These are phyloP conservation scores for Pipistrellus pygmaeus DNA, from an alignment of 2,797 vertebrate species.

Conservation along the genomic window DNA sequence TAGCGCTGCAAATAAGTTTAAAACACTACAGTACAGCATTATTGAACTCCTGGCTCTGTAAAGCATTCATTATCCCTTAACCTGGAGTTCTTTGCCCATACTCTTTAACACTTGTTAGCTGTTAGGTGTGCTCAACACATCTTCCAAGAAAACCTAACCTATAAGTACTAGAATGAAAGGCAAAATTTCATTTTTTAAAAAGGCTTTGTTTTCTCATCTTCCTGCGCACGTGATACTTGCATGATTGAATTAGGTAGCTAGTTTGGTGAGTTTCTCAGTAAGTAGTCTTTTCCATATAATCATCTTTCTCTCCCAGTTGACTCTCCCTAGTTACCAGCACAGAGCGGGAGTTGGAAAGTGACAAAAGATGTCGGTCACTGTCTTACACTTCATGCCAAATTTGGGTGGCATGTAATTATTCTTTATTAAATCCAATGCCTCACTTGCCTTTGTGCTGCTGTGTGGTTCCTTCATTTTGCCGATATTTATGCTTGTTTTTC, in stretches of 20 bases:
- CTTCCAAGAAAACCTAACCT: background rate
- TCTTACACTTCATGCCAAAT: slow-evolving; percentile 43
- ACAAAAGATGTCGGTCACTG: background rate
- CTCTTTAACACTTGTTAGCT: background rate
- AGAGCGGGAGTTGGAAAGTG: background rate
- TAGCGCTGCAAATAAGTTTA: background rate
- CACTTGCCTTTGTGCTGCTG: slow-evolving; percentile 60
- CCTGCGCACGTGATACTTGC: slow-evolving; percentile 56
- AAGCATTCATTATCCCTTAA: slow-evolving; percentile 32
- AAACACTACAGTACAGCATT: background rate
- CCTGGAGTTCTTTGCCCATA: slow-evolving; percentile 29
- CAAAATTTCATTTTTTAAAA: background rate
- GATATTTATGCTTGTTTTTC: slow-evolving; percentile 64
- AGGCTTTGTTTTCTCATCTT: slow-evolving; percentile 39
- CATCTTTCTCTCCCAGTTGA: slow-evolving; percentile 2
- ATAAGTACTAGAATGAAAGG: slow-evolving; percentile 40
- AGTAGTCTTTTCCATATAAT: slow-evolving; percentile 56
- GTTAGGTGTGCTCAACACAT: background rate
- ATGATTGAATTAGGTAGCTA: slow-evolving; percentile 58
- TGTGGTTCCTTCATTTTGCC: slow-evolving; percentile 61
- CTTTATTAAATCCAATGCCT: slow-evolving; percentile 43
- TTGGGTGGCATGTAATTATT: slow-evolving; percentile 7
- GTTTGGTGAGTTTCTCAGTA: slow-evolving; percentile 51
- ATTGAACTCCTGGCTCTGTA: background rate
- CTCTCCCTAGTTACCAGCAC: slow-evolving; percentile 11